Conservation (phyloP, 2,113 vertebrate genomes). For the Puffinus mauretanicus region DNA sequence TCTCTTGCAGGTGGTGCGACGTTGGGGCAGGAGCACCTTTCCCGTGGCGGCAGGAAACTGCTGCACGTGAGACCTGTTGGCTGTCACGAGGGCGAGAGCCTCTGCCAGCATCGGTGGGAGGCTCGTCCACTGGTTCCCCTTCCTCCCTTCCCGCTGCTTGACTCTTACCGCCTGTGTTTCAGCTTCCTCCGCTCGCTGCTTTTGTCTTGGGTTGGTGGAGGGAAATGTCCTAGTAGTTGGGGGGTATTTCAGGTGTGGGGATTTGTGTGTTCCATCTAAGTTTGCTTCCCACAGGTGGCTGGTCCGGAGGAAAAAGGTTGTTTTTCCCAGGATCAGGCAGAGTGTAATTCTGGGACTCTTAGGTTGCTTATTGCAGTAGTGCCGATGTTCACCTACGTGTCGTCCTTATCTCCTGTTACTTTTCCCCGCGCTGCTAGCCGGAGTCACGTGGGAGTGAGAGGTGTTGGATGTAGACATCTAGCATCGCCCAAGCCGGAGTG, state of each 20-base stretch:
- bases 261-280: background rate
- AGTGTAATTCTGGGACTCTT: background rate
- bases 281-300: background rate
- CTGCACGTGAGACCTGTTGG: accelerated
- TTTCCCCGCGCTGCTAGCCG: background rate
- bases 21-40: background rate
- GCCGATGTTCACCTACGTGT: background rate
- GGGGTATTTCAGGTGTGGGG: background rate
- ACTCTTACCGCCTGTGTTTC: background rate
- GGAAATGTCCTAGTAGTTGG: background rate
- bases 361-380: background rate
- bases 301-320: background rate
- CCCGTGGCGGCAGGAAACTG: background rate
- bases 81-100: background rate
- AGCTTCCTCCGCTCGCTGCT: background rate
- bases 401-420: background rate
- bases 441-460: accelerated
- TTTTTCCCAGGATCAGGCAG: background rate
- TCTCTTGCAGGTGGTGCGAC: background rate
- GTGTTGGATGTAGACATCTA: background rate
- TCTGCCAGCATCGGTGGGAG: background rate
- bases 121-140: background rate
- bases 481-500: accelerated
- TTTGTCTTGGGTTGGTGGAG: accelerated
- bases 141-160: background rate